These are phyloP conservation scores for Adela reaumurella DNA, from an alignment of 2,888 invertebrate genomes.

Conservation along the genomic window DNA sequence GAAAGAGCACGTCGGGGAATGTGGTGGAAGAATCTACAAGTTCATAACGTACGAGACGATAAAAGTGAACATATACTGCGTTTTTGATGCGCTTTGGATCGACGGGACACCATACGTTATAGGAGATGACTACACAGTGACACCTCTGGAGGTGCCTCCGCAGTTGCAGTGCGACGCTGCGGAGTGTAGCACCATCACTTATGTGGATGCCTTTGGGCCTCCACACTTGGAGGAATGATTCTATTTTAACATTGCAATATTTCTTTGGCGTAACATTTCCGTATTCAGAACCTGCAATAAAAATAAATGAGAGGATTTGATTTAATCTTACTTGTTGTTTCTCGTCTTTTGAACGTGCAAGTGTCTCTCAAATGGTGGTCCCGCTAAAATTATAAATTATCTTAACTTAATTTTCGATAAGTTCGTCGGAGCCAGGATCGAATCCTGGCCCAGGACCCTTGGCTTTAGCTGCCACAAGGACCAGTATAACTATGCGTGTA, in stretches of 20 bases:
- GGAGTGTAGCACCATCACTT: constrained; percentile 42
- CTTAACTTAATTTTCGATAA: no score
- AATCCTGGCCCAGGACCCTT: no score
- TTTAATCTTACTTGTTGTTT: no score
- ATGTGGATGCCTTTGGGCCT: constrained; percentile 44
- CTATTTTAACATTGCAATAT: background rate
- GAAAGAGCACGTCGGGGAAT: constrained; percentile 44
- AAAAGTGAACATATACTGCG: constrained; percentile 44
- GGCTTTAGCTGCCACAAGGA: no score
- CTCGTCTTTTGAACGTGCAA: no score
- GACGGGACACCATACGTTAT: constrained; percentile 48
- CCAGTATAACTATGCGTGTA: no score
- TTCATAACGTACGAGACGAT: constrained; percentile 49
- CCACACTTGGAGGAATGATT: constrained; percentile 37
- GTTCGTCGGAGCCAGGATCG: no score
- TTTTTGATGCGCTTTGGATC: constrained; percentile 46
- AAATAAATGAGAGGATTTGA: no score
- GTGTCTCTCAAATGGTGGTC: no score
- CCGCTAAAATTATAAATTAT: no score
- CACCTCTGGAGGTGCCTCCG: constrained; percentile 41
- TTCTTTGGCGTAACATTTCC: no score
- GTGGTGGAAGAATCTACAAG: constrained; percentile 44
- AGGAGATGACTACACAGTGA: constrained; percentile 45
- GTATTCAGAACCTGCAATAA: no score
- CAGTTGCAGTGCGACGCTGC: constrained; percentile 45